Percentiles rank a stretch among this genome's conserved stretches.
Evolutionary conservation across 37 sponge, comb jelly and placozoan genomes (phyloP).

Genomic region (Hexactinellida sp.): DNA sequence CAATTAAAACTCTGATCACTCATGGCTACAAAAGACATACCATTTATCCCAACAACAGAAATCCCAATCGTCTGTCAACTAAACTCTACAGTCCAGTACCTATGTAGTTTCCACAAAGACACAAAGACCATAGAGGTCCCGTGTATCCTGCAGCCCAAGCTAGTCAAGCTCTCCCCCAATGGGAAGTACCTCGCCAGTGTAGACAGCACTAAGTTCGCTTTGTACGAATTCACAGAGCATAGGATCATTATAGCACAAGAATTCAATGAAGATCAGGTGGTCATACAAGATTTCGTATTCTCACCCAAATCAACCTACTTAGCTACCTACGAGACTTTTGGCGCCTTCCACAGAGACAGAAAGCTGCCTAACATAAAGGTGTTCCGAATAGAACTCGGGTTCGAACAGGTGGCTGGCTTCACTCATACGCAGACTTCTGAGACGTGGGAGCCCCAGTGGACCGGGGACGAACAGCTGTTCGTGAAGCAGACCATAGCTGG

Average conservation of each 20-base stretch:
- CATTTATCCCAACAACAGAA: neutral
- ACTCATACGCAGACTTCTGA: neutral
- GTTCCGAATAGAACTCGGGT: neutral
- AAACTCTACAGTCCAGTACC: neutral
- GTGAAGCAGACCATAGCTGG: neutral
- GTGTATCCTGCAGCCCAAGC: neutral
- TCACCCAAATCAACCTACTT: neutral
- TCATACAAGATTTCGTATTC: neutral
- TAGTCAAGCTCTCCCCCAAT: neutral
- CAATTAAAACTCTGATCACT: neutral
- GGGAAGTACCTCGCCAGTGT: neutral
- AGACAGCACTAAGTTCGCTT: neutral
- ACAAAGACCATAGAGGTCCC: neutral
- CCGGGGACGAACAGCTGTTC: neutral
- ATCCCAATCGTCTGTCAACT: neutral
- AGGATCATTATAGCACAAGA: neutral
- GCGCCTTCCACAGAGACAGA: neutral
- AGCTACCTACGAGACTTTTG: neutral
- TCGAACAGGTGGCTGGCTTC: neutral
- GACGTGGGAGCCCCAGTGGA: conserved; percentile 6
- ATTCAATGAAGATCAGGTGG: neutral
- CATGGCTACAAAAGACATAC: neutral
- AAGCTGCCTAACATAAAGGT: neutral
- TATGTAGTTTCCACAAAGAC: neutral
- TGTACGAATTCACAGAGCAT: neutral